Conservation (phyloP, 2,888 invertebrate species). For the Lithophane leautieri region DNA sequence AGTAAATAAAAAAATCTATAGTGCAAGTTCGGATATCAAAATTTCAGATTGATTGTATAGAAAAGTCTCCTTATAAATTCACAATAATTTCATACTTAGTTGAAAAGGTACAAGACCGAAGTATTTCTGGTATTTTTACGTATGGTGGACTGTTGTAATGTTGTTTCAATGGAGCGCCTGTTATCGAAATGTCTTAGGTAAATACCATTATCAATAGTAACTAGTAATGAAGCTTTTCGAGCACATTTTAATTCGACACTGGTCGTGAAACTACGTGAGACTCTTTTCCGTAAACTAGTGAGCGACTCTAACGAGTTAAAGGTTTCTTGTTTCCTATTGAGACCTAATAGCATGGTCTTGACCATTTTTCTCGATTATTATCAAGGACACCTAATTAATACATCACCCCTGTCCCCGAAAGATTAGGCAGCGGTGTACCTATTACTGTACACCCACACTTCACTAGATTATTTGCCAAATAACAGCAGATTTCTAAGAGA, state of each 20-base stretch:
- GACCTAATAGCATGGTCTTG: background rate
- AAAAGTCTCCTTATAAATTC: background rate
- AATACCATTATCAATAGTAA: background rate
- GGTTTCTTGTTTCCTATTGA: background rate
- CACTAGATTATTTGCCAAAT: background rate
- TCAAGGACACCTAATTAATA: background rate
- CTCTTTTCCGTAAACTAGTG: background rate
- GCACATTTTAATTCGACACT: background rate
- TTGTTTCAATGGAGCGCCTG: background rate
- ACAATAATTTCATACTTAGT: background rate
- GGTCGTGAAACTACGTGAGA: background rate
- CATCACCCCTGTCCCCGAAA: background rate
- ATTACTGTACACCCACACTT: background rate
- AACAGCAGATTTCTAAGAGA: background rate
- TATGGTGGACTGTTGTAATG: background rate
- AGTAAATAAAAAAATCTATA: background rate
- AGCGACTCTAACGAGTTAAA: background rate
- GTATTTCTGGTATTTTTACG: background rate
- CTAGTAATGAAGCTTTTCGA: too few species aligned
- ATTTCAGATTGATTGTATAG: background rate
- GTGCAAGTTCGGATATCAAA: too few species aligned
- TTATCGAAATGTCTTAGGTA: background rate
- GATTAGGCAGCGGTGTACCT: background rate
- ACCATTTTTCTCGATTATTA: too few species aligned
- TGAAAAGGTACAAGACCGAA: background rate